phyloP scores from a whole-genome alignment of 2,888 invertebrate genomes.

The Drosophila anomalipes region DNA sequence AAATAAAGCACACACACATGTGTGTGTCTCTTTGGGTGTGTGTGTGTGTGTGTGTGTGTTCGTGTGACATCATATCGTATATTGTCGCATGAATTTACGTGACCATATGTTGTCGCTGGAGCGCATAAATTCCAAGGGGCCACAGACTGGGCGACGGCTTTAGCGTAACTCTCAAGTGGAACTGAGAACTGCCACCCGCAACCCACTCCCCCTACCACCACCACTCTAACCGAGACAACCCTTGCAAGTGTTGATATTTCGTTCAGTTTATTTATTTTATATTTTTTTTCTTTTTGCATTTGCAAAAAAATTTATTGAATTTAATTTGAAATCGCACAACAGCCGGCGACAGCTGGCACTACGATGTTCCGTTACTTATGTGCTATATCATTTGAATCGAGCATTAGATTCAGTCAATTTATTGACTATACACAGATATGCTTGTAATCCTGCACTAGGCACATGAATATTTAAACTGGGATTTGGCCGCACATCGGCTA shows the following conservation, averaged over 20 bases:
- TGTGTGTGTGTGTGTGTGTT: slow-evolving; percentile 40
- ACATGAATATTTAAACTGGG: slow-evolving; percentile 73
- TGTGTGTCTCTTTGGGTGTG: not conserved
- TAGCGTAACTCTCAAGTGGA: slow-evolving; percentile 63
- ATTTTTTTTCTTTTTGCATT: slow-evolving; percentile 57
- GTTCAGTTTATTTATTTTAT: slow-evolving; percentile 28
- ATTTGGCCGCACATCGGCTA: slow-evolving; percentile 56
- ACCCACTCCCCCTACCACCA: not conserved
- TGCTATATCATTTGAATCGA: slow-evolving; percentile 36
- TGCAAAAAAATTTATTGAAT: slow-evolving; percentile 74
- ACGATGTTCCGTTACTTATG: slow-evolving; percentile 31
- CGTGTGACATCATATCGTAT: slow-evolving; percentile 80
- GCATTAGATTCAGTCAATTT: slow-evolving; percentile 29
- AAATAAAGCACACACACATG: slow-evolving; percentile 66
- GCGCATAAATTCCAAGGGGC: slow-evolving; percentile 77
- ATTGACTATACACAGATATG: slow-evolving; percentile 11
- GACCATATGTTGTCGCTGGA: slow-evolving; percentile 81
- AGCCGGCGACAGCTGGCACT: slow-evolving; percentile 64
- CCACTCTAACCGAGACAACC: slow-evolving; percentile 32
- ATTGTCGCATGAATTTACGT: slow-evolving; percentile 82
- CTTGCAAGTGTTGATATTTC: slow-evolving; percentile 74
- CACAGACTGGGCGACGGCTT: slow-evolving; percentile 68
- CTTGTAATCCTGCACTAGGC: slow-evolving; percentile 33
- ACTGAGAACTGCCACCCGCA: slow-evolving; percentile 34
- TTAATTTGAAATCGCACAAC: slow-evolving; percentile 75